Conservation (phyloP, 2,113 vertebrate species). For the Plestiodon gilberti region DNA sequence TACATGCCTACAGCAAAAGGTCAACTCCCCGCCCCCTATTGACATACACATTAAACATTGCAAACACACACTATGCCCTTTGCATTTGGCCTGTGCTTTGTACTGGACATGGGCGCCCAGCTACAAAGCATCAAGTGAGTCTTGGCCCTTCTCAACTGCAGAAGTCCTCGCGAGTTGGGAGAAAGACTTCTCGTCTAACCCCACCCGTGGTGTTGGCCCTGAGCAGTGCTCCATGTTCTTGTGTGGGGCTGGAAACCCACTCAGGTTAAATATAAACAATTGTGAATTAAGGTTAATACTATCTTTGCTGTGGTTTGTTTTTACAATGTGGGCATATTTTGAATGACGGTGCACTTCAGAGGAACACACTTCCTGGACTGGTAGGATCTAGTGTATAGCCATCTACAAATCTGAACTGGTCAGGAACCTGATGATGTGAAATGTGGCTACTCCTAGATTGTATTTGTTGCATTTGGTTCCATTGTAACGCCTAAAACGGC, state of each 20-base stretch:
- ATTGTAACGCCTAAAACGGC: conserved; percentile 49
- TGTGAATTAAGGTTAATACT: conserved; percentile 24
- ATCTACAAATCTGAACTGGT: conserved; percentile 41
- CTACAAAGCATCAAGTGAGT: background rate
- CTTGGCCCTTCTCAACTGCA: background rate
- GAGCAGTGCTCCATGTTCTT: conserved; percentile 19
- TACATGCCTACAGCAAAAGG: background rate
- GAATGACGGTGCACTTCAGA: conserved; percentile 24
- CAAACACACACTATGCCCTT: no score
- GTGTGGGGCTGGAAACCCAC: conserved; percentile 31
- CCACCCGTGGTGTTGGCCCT: background rate
- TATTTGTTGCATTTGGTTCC: conserved; percentile 40
- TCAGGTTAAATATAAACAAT: conserved; percentile 21
- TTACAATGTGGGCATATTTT: conserved; percentile 32
- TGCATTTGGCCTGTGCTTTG: background rate
- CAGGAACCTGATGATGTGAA: conserved; percentile 18
- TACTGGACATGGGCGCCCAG: background rate
- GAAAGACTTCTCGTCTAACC: background rate
- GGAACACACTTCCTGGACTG: conserved; percentile 24
- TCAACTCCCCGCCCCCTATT: background rate
- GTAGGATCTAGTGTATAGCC: conserved; percentile 33
- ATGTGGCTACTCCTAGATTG: conserved; percentile 21
- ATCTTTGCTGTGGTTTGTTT: conserved; percentile 25
- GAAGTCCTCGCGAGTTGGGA: background rate
- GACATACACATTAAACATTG: background rate